Percentiles rank a stretch among this genome's conserved stretches.
These are phyloP conservation scores for Cydia fagiglandana DNA, from an alignment of 1,140 invertebrate genomes.

Conservation along the genomic window DNA sequence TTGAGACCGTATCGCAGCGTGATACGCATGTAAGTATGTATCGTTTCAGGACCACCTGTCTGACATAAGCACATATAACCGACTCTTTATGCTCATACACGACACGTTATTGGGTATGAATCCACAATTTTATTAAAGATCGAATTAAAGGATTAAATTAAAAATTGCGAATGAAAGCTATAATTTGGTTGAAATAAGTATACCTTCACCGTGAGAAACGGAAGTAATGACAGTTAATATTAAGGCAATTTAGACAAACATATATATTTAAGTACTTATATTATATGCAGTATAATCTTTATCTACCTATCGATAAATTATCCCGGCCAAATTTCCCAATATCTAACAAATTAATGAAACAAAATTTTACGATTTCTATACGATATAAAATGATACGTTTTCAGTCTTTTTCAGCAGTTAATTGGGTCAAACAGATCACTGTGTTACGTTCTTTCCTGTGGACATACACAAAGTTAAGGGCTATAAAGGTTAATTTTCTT, in stretches of 20 bases:
- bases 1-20: slow-evolving; percentile 59
- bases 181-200: slow-evolving; percentile 35
- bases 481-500: no score
- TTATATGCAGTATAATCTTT: no score
- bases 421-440: no score
- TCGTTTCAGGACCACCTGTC: slow-evolving; percentile 60
- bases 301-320: no score
- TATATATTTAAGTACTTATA: no score
- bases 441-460: no score
- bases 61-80: slow-evolving; percentile 62
- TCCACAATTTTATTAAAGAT: slow-evolving; percentile 65
- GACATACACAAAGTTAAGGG: no score
- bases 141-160: slow-evolving; percentile 58
- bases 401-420: no score
- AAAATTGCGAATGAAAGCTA: slow-evolving; percentile 40
- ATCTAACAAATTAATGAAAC: no score
- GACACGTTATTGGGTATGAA: slow-evolving; percentile 59
- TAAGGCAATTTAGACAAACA: not conserved
- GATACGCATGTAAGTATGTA: slow-evolving; percentile 37
- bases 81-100: slow-evolving; percentile 61
- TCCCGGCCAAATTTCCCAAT: no score
- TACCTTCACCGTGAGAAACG: not conserved
- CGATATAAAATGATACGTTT: no score
- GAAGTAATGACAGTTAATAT: not conserved
- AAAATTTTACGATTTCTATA: no score